A percentile compares a stretch with the other conserved stretches of the same genome.
phyloP scores from a whole-genome alignment of 2,888 invertebrate species.

The Pomacea canaliculata region DNA sequence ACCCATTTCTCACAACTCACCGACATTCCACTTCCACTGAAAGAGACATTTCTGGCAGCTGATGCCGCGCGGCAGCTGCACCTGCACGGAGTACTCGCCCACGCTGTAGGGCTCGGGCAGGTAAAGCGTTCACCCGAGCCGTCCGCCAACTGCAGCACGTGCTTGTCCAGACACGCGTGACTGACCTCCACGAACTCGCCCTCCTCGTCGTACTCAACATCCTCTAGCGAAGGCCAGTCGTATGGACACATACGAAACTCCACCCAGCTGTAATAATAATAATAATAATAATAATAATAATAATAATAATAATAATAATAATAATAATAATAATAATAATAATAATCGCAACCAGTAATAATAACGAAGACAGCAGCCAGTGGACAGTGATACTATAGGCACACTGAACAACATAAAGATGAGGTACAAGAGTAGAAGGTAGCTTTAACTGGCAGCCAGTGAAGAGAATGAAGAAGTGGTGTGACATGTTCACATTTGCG shows the following conservation, averaged over 20 bases:
- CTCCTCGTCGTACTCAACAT: slow-evolving; percentile 34
- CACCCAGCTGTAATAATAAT: slow-evolving; percentile 33
- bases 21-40: slow-evolving; percentile 47
- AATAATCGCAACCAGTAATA: no score
- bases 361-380: no score
- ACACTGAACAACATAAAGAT: no score
- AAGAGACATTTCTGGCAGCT: slow-evolving; percentile 38
- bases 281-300: neutral
- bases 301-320: neutral
- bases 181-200: slow-evolving; percentile 40
- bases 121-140: slow-evolving; percentile 30
- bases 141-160: slow-evolving; percentile 35
- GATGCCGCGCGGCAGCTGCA: slow-evolving; percentile 33
- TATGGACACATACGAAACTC: slow-evolving; percentile 44
- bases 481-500: no score
- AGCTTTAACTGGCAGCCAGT: no score
- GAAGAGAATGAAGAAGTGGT: no score
- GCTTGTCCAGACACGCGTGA: slow-evolving; percentile 41
- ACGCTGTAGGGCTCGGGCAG: slow-evolving; percentile 33
- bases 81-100: slow-evolving; percentile 28
- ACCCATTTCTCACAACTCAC: slow-evolving; percentile 23
- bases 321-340: neutral
- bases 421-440: no score
- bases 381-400: no score
- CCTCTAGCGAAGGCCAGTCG: slow-evolving; percentile 36